A percentile compares a stretch with the other conserved stretches of the same genome.
phyloP scores from a whole-genome alignment of 2,888 invertebrate species.

The Epirrhoe alternata region DNA sequence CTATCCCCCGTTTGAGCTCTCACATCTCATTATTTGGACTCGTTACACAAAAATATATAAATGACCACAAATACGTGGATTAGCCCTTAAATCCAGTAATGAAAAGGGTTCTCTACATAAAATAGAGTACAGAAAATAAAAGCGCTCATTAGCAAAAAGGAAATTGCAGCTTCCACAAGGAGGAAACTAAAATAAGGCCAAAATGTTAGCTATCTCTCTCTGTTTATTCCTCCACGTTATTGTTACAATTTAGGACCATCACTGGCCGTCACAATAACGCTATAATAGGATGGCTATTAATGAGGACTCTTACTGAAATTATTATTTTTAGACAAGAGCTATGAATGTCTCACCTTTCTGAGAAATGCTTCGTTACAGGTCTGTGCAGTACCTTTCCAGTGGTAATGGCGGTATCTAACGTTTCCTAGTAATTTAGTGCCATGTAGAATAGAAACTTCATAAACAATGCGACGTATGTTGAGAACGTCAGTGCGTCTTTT shows the following conservation, averaged over 20 bases:
- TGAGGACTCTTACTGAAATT: slow-evolving; percentile 4
- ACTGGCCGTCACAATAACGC: slow-evolving; percentile 32
- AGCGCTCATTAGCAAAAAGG: slow-evolving; percentile 81
- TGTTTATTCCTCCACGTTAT: slow-evolving; percentile 56
- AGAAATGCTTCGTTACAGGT: slow-evolving; percentile 95
- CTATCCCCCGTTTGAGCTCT: no score
- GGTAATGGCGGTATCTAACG: slow-evolving; percentile 90
- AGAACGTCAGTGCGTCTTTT: slow-evolving; percentile 88
- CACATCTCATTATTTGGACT: no score
- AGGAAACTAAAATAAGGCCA: slow-evolving; percentile 81
- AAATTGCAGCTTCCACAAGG: slow-evolving; percentile 78
- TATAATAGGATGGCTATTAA: slow-evolving; percentile 31
- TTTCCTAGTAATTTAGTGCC: slow-evolving; percentile 88
- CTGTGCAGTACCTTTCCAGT: slow-evolving; percentile 94
- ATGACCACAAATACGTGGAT: no score
- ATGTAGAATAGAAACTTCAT: slow-evolving; percentile 88
- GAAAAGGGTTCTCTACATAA: slow-evolving; percentile 14
- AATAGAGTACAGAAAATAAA: slow-evolving; percentile 61
- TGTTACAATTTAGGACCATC: slow-evolving; percentile 36
- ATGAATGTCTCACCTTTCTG: slow-evolving; percentile 88
- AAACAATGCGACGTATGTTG: slow-evolving; percentile 88
- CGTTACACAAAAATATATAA: no score
- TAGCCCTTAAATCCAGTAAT: not conserved
- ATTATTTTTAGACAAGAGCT: not conserved
- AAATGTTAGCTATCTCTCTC: slow-evolving; percentile 69